Evolutionary conservation across 92 coral and sea anemone species (phyloP).

Genomic region (Bergia puertoricense): DNA sequence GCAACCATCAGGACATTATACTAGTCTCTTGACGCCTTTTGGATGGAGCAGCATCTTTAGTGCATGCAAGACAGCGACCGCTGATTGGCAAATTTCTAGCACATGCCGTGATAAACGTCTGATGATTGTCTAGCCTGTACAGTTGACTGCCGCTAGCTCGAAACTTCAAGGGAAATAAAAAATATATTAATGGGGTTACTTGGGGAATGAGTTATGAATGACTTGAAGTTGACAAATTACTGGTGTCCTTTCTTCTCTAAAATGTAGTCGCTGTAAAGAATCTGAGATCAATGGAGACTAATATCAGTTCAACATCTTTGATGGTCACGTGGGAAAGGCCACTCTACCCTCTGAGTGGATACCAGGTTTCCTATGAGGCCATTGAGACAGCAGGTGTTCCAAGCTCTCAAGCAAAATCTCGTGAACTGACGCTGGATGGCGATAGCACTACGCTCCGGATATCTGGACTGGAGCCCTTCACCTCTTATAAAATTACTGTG

Average conservation of each 20-base stretch:
- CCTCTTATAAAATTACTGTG: conserved; percentile 45
- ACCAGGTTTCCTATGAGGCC: neutral
- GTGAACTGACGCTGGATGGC: neutral
- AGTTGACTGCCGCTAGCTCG: too few relatives aligned
- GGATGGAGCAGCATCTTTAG: neutral
- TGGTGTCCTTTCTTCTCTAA: too few relatives aligned
- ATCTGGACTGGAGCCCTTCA: conserved; percentile 47
- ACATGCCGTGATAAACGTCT: neutral
- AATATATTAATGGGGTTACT: neutral
- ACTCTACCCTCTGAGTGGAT: neutral
- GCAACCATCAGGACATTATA: neutral
- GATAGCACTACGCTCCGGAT: neutral
- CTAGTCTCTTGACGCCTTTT: neutral
- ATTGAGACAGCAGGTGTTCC: neutral
- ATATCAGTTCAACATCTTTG: conserved; percentile 5
- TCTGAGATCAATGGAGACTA: neutral
- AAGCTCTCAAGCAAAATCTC: neutral
- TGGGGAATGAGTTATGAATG: neutral
- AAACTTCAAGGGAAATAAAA: too few relatives aligned
- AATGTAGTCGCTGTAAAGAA: neutral
- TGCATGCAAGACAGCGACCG: neutral
- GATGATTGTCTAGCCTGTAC: too few relatives aligned
- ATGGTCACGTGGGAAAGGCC: neutral
- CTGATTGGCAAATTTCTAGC: neutral
- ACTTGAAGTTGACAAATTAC: too few relatives aligned